Conservation (phyloP, 2,888 invertebrate genomes). For the Euphydryas editha region DNA sequence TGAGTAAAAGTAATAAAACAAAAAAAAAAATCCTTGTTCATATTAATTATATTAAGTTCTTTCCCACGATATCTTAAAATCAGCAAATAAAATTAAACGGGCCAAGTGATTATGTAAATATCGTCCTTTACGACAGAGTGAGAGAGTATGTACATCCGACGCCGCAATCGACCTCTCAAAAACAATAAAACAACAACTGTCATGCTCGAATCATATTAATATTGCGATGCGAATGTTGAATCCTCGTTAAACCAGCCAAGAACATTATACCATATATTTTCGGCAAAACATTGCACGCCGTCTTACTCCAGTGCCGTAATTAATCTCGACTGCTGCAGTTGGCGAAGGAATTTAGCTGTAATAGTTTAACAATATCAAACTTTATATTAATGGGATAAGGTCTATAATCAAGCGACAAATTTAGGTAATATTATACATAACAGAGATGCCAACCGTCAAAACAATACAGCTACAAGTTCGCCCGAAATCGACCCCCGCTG, state of each 20-base stretch:
- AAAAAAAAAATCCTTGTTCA: not conserved
- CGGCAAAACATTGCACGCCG: slow-evolving; percentile 17
- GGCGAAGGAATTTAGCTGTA: slow-evolving; percentile 10
- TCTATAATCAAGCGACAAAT: not conserved
- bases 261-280: slow-evolving; percentile 28
- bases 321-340: slow-evolving; percentile 39
- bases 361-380: slow-evolving; percentile 2
- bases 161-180: not conserved
- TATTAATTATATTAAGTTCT: not conserved
- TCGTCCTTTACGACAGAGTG: not conserved
- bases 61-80: slow-evolving; percentile 13
- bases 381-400: slow-evolving; percentile 11
- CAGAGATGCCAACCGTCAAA: slow-evolving; percentile 40
- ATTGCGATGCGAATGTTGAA: slow-evolving; percentile 16
- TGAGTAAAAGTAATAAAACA: not conserved
- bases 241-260: slow-evolving; percentile 20
- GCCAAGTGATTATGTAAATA: slow-evolving; percentile 1
- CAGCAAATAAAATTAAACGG: not conserved
- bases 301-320: slow-evolving; percentile 36
- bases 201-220: slow-evolving; percentile 20
- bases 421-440: slow-evolving; percentile 18
- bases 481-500: slow-evolving; percentile 38
- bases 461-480: slow-evolving; percentile 39
- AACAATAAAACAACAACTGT: not conserved
- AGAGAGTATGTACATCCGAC: slow-evolving; percentile 12